Evolutionary conservation across 2,888 invertebrate genomes (phyloP).

Genomic region (Xestia xanthographa): DNA sequence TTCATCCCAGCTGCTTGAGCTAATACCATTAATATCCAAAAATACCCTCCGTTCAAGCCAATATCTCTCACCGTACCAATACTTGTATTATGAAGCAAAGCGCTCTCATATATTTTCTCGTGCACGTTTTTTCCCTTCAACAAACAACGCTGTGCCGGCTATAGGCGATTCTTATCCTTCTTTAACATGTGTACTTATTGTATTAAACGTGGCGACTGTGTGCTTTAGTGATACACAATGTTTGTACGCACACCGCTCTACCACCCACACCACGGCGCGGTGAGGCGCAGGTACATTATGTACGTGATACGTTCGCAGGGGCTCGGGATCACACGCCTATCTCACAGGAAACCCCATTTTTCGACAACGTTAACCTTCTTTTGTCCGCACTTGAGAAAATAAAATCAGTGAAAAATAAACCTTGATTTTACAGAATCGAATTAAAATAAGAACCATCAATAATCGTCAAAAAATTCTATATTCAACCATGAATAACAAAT

Average conservation of each 20-base stretch:
- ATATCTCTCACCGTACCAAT: slow-evolving; percentile 43
- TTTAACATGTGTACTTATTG: slow-evolving; percentile 53
- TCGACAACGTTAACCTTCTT: slow-evolving; percentile 6
- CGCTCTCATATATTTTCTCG: slow-evolving; percentile 50
- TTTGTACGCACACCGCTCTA: slow-evolving; percentile 9
- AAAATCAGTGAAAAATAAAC: not conserved
- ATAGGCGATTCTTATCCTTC: slow-evolving; percentile 53
- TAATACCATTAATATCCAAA: slow-evolving; percentile 62
- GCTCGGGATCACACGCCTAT: slow-evolving; percentile 7
- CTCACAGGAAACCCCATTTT: slow-evolving; percentile 11
- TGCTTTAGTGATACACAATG: slow-evolving; percentile 39
- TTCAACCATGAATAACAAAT: slow-evolving; percentile 34
- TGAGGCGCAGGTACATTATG: slow-evolving; percentile 26
- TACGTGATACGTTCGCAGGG: slow-evolving; percentile 26
- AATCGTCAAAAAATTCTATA: slow-evolving; percentile 8
- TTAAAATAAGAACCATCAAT: slow-evolving; percentile 16
- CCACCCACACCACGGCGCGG: not conserved
- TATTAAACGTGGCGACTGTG: slow-evolving; percentile 53
- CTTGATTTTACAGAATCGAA: slow-evolving; percentile 18
- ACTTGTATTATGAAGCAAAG: slow-evolving; percentile 39
- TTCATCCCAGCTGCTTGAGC: slow-evolving; percentile 56
- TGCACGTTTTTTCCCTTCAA: slow-evolving; percentile 53
- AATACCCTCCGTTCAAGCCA: slow-evolving; percentile 35
- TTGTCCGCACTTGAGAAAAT: not conserved
- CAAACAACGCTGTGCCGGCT: slow-evolving; percentile 48